Evolutionary conservation across 1,140 invertebrate species (phyloP), one percentile per base, ranked within the genome.

Genomic region (Tetramorium alpestre): DNA sequence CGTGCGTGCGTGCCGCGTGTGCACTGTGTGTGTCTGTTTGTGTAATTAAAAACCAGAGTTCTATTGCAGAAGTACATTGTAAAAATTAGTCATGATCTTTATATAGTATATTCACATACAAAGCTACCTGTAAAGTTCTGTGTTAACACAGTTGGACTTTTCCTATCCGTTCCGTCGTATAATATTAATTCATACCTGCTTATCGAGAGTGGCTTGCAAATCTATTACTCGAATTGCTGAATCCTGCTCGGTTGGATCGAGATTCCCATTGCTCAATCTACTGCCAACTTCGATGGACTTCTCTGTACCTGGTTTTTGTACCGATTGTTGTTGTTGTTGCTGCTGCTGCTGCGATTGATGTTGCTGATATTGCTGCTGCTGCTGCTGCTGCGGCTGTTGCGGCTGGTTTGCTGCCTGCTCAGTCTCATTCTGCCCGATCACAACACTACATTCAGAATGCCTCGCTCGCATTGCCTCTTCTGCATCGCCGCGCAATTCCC

Each of bases 141-240:
- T 73, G 41, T 84, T 73, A 65, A 28, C 16, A 22, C 25, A 22
- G 41, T 85, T 58, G 73, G 64, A 51, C 51, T 16, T 80, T 65
- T 69, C 64, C 13, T 69, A 88, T 62, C 18, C 60, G 44, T 28
- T 64, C 69, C n/a, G 28, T 69, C n/a, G 41, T 28, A 69, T 62
- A 60, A 60, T 58, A 77, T 51, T 28, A 51, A 76, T 89, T 94
- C 96, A 96, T 96, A 98, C 97, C 97, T 99, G 98, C 95, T 99
- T 99, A 94, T 99, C 98, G 92, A 99, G 96, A 90, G 98, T 98
- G 92, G 97, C 97, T 96, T 99, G 98, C 89, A 99, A 97, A 95
- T 99, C 98, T 92, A 97, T 96, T 86, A 98, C 96, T 93, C 97
- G 96, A 73, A 96, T 96, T 81, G 97, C 96, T 81, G 96, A 96